Base-by-base conservation (phyloP, 2,113 vertebrate genomes). In the Rhinolophus ferrumequinum region DNA sequence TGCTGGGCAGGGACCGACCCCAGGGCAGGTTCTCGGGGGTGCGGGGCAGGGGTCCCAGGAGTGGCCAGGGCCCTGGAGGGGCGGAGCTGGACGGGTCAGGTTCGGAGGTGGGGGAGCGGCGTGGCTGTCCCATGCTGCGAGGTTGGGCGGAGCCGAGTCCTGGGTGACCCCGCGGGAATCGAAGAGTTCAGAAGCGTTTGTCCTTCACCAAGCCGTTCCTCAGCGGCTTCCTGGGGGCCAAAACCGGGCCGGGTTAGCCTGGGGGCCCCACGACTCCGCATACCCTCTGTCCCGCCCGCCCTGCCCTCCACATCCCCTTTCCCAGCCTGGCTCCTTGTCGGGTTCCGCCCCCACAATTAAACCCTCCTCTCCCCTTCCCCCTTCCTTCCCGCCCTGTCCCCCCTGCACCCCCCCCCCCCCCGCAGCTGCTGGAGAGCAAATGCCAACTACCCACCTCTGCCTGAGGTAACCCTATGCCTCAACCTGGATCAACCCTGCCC, bases 161-260 rank as follows among this genome's bases (percentile, higher is more conserved):
- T 56, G 28, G 69, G 44, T 47, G 79, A 24, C 9, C 1, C 3
- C 41, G 89, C 12, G 75, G 92, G 76, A 35, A 81, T 82, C 47
- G 38, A 13, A 76, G 94, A 60, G 4, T 81, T 98, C 98, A 99
- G 95, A 99, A 98, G 98, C 98, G 98, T 97, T 99, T 99, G 98
- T 99, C 98, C 80, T 99, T 99, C 13, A 98, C 90, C 50, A 99
- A 97, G 16, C 99, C 99, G 0, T 99, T 99, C 98, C 95, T 99
- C 97, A 98, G 98, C 38, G 98, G 99, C 93, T 99, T 87, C 97
- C 98, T 99, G 97, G 13, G 0, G 64, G 58, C 22, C n/a, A 81
- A 44, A 97, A 84, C 24, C 30, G 7, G 12, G 79, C 2, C 41
- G 19, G 9, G 30, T 97, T 58, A 96, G 94, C 44, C 9, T 19